These are phyloP conservation scores for Trisateles emortualis DNA, from an alignment of 2,888 invertebrate species.

Conservation along the genomic window DNA sequence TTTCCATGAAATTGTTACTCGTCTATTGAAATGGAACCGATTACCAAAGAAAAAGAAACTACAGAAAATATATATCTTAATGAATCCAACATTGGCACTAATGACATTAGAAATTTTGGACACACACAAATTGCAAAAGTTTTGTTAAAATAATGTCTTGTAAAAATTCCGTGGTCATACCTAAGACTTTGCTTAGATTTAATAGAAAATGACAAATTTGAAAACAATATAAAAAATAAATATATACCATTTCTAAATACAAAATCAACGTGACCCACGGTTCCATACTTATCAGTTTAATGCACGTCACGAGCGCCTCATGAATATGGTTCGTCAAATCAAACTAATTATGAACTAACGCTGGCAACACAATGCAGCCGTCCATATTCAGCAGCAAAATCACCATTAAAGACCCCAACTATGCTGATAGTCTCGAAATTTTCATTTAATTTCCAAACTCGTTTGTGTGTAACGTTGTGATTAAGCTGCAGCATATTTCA, in stretches of 20 bases:
- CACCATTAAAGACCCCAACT: background rate
- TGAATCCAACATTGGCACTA: background rate
- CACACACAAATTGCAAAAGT: too few species aligned
- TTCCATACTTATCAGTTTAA: background rate
- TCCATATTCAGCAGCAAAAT: background rate
- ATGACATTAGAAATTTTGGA: slow-evolving; percentile 4
- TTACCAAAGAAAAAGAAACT: background rate
- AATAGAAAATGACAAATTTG: slow-evolving; percentile 14
- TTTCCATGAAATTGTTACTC: background rate
- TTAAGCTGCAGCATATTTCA: background rate
- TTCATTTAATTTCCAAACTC: background rate
- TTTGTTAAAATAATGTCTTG: too few species aligned
- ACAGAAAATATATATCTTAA: background rate
- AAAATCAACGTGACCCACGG: background rate
- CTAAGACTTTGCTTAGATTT: too few species aligned
- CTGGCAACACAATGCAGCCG: background rate
- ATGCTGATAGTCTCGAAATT: background rate
- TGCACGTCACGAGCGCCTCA: background rate
- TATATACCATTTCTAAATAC: too few species aligned
- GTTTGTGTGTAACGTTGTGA: background rate
- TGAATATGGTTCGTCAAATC: slow-evolving; percentile 5
- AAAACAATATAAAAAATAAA: slow-evolving; percentile 20
- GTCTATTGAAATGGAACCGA: background rate
- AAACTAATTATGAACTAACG: background rate
- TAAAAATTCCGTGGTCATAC: too few species aligned